Evolutionary conservation across 1,140 invertebrate species (phyloP), one percentile per base, ranked within the genome.

Genomic region (Trachelipus rathkii): DNA sequence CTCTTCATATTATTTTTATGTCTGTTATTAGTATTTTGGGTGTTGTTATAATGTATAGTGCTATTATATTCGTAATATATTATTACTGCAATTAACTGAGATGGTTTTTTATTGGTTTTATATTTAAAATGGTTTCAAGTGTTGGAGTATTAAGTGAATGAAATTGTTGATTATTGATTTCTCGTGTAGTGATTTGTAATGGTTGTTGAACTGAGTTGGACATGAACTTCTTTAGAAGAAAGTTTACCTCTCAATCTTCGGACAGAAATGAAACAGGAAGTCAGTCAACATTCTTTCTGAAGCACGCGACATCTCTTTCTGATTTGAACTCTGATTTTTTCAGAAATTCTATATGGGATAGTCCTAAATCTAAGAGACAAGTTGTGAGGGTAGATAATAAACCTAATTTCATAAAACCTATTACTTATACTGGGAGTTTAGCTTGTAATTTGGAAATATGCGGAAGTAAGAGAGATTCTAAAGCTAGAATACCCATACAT

Each of bases 21-120:
- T 60, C 50, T 60, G 50, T 60, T 60, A 19, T 60, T 13, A 60
- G 50, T 19, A 60, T 60, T 15, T 60, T 13, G 11, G 19, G 50
- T 60, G 11, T 60, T 13, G 8, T 60, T 19, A 60, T 60, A 4
- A 60, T 60, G 50, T 60, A 60, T 60, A 19, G 50, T 13, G 19
- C 19, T 15, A 60, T 60, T 15, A 60, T 60, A 60, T 60, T 60
- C 50, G 19, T 60, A 60, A 60, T 60, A 60, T 60, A 60, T 19
- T 15, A 19, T 60, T 60, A 60, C 19, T 60, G 50, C 8, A 60
- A 60, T 19, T 60, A 60, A 60, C 33, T 33, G 6, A 3, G 33
- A 33, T 33, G 33, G 33, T 33, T 33, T 33, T 33, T 6, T 33
- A 3, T 6, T 33, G 33, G 33, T 33, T 33, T 33, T 33, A 33